Conservation (phyloP, 2,888 invertebrate genomes). For the Amiota communis region DNA sequence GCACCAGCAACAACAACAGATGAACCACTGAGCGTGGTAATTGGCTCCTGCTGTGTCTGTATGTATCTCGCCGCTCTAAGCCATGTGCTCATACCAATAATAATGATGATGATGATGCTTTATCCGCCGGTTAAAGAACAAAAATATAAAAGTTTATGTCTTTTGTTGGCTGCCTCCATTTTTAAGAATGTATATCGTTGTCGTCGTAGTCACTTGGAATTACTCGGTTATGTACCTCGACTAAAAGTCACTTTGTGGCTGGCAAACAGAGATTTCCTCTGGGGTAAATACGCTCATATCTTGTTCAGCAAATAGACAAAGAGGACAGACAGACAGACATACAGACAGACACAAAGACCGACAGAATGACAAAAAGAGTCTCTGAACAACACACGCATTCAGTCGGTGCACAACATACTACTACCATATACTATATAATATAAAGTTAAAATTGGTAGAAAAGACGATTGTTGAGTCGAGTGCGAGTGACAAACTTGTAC, state of each 20-base stretch:
- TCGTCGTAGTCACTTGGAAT: constrained; percentile 9
- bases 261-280: constrained; percentile 29
- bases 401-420: not conserved
- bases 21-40: constrained; percentile 37
- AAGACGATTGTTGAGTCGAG: not conserved
- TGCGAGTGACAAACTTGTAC: not conserved
- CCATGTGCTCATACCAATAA: too few species aligned
- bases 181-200: constrained; percentile 16
- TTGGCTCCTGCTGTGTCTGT: constrained; percentile 30
- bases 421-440: not conserved
- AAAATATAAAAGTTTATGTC: constrained; percentile 9
- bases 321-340: constrained; percentile 10
- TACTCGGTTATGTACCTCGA: constrained; percentile 26
- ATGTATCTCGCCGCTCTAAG: not conserved
- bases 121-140: constrained; percentile 17
- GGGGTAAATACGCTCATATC: constrained; percentile 26
- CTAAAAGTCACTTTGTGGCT: constrained; percentile 29
- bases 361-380: constrained; percentile 9
- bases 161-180: constrained; percentile 9
- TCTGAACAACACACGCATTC: not conserved
- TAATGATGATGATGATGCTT: too few species aligned
- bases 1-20: constrained; percentile 35
- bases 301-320: constrained; percentile 17
- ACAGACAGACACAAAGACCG: constrained; percentile 6
- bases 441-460: too few species aligned